Evolutionary conservation across 2,888 invertebrate species (phyloP), one percentile per base, ranked within the genome.

Genomic region (Xestoiulus laeticollis): DNA sequence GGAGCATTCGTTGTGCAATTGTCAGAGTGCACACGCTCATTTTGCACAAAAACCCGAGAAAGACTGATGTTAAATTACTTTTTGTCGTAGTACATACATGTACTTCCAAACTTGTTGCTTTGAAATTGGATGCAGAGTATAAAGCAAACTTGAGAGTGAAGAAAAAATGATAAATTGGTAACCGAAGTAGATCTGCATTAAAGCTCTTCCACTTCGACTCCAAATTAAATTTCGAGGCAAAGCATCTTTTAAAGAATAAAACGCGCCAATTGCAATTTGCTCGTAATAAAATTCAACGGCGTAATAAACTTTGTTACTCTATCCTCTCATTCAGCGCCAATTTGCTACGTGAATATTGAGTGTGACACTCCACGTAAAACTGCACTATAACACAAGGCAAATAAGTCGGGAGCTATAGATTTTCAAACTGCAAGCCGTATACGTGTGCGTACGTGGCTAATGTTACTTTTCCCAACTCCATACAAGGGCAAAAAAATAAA

Each of bases 231-330:
- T 59, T 59, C 3, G 19, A 59, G 59, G 59, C 59, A 59, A 59
- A 59, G 59, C 59, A 59, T 59, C 59, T 59, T 59, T 59, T 59
- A 59, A 59, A 59, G 59, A 59, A 59, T 59, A 59, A 59, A 59
- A 59, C 59, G 59, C 59, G 59, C 59, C 59, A 59, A 59, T 59
- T 59, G 59, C 59, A 59, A 59, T 59, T 59, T 59, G 59, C 22
- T 59, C 22, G 59, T 59, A 59, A 59, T 22, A 59, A 22, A 59
- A 59, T 59, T 59, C 59, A 22, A 10, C 22, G 59, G 22, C 59
- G 22, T 59, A 59, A 59, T 59, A 59, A 59, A 59, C 59, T 59
- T 59, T 59, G 59, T 59, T 59, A 59, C 22, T 59, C 59, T 6
- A 59, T 59, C 59, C 59, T 59, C 59, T 59, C 59, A 59, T 59